A percentile compares a stretch with the other conserved stretches of the same genome.
Conservation (phyloP, 2,797 vertebrate genomes). For the Echeneis naucrates region DNA sequence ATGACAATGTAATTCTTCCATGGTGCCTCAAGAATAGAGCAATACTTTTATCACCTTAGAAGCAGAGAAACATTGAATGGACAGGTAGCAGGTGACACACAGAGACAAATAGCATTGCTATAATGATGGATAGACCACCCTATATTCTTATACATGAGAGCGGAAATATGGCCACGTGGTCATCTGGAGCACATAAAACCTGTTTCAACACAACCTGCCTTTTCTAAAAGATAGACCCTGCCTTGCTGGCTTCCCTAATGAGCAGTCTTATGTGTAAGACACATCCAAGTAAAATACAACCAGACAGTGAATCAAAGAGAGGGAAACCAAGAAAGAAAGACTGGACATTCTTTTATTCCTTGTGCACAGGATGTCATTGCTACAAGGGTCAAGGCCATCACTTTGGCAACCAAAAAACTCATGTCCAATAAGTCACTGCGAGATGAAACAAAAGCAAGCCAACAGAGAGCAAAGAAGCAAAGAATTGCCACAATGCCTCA, state of each 20-base stretch:
- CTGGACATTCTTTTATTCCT: constrained; percentile 17
- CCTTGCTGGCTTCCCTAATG: constrained; percentile 4
- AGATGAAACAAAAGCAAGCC: constrained; percentile 12
- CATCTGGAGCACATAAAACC: constrained; percentile 55
- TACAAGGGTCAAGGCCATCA: constrained; percentile 20
- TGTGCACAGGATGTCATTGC: constrained; percentile 25
- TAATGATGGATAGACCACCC: constrained; percentile 63
- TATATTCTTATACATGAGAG: constrained; percentile 35
- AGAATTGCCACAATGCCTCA: neutral
- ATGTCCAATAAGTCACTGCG: neutral
- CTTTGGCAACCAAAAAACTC: constrained; percentile 19
- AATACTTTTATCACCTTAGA: neutral
- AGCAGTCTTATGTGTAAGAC: neutral
- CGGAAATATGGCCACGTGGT: constrained; percentile 34
- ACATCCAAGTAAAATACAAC: neutral
- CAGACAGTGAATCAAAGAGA: neutral
- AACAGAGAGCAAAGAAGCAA: neutral
- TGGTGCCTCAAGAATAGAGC: constrained; percentile 3
- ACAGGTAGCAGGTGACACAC: constrained; percentile 8
- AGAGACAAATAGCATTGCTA: constrained; percentile 31
- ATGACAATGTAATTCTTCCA: neutral
- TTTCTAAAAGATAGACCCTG: constrained; percentile 59
- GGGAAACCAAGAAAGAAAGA: neutral
- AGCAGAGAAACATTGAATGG: neutral
- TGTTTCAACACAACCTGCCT: no score